These are phyloP conservation scores for Saiga tatarica DNA, from an alignment of 2,113 vertebrate genomes.

Conservation along the genomic window DNA sequence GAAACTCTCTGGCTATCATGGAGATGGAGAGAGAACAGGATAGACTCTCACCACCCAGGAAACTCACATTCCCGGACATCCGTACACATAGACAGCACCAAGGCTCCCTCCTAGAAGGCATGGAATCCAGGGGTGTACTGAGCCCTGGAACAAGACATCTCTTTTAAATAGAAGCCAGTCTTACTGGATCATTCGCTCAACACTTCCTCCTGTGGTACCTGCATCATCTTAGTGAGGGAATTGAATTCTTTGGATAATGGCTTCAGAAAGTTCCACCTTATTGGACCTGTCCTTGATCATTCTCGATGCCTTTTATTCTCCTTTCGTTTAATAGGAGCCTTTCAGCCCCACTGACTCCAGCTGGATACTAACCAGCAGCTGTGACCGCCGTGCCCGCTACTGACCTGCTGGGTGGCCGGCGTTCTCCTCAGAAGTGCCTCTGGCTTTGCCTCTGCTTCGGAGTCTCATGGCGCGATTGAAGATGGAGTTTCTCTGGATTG, in stretches of 20 bases:
- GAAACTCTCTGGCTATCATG: not conserved
- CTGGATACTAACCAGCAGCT: not conserved
- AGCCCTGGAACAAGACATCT: not conserved
- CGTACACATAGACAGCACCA: fast-evolving
- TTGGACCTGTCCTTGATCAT: not conserved
- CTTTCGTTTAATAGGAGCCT: not conserved
- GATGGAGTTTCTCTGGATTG: constrained; percentile 82
- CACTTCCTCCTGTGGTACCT: not conserved
- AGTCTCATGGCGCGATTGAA: constrained; percentile 80
- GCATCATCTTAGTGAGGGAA: not conserved
- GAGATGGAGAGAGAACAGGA: not conserved
- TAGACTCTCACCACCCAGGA: not conserved
- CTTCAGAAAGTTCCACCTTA: not conserved
- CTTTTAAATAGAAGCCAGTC: not conserved
- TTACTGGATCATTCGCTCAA: not conserved
- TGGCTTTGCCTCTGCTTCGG: constrained; percentile 58
- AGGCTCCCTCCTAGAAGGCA: not conserved
- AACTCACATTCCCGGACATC: not conserved
- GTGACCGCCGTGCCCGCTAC: constrained; percentile 46
- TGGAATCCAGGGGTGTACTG: fast-evolving
- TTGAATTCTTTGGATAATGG: not conserved
- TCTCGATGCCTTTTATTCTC: not conserved
- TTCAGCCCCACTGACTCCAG: not conserved
- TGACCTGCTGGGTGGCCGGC: constrained; percentile 70
- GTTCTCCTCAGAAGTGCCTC: not conserved